Base-by-base conservation (phyloP, 2,888 invertebrate genomes). In the Tortricodes alternella region DNA sequence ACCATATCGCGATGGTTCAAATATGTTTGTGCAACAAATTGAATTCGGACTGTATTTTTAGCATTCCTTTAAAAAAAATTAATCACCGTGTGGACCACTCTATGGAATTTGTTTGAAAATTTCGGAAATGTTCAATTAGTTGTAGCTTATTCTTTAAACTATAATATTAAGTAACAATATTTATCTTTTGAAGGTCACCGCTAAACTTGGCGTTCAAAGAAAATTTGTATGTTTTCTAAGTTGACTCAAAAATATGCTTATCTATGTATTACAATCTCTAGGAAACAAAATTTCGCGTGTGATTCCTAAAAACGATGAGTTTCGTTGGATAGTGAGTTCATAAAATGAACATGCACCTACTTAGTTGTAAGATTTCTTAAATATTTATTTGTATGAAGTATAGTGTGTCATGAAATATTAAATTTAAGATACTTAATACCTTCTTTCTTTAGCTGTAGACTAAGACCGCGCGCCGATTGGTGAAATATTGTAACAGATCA, bases 91-190 rank as follows among this genome's bases (percentile, higher is more conserved):
- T 9, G 46, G 53, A 53, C 39, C 39, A 35, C 34, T 9, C 21
- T 9, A 32, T 32, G 16, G 18, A 21, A 38, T 8, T 13, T 18
- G 23, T 29, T 21, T 46, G 29, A 37, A 21, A 34, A 41, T 34
- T n/a, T 37, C 37, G 34, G 24, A 48, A 46, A 53, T 46, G 48
- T 53, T 46, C 39, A 13, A 15, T 19, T 19, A 19, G 15, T n/a
- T 35, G 34, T 24, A 27, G 46, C 38, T 39, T 34, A 34, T 23
- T 32, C 16, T 43, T n/a, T n/a, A n/a, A n/a, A n/a, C n/a, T n/a
- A 35, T 52, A 44, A 37, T 46, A 52, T 46, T 52, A 35, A 7
- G 52, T 52, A 44, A 46, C 52, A 52, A 52, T 51, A 13, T 27
- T 23, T 39, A 3, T 11, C 6, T 35, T 37, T 37, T 37, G 9